Percentiles rank a stretch among this genome's conserved stretches.
Evolutionary conservation across 2,113 vertebrate genomes (phyloP).

Genomic region (Pantherophis guttatus): DNA sequence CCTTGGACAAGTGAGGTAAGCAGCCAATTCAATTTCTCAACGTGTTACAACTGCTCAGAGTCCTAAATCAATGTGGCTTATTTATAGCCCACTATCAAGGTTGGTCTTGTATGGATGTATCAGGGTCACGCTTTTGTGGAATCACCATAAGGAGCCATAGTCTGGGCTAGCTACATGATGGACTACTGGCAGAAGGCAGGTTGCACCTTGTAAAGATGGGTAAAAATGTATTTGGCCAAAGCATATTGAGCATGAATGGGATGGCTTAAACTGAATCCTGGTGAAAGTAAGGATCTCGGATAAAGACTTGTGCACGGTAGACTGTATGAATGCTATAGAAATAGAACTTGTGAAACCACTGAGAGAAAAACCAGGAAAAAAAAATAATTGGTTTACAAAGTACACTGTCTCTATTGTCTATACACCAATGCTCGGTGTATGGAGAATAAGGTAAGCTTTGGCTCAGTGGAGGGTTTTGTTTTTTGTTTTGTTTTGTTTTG

Average conservation of each 20-base stretch:
- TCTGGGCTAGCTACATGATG: neutral
- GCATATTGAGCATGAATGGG: neutral
- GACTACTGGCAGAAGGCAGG: neutral
- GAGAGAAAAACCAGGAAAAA: neutral
- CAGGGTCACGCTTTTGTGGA: neutral
- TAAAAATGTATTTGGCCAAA: neutral
- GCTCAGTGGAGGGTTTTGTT: neutral
- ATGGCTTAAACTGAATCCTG: neutral
- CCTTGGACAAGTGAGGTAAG: neutral
- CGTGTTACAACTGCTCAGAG: neutral
- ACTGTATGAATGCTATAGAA: neutral
- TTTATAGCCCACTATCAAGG: slow-evolving; percentile 1
- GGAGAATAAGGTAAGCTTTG: neutral
- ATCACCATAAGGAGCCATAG: neutral
- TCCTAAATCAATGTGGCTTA: neutral
- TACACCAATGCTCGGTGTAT: neutral
- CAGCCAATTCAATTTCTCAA: slow-evolving; percentile 15
- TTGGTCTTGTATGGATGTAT: neutral
- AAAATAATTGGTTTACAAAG: neutral
- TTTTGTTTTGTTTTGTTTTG: neutral
- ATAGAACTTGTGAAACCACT: neutral
- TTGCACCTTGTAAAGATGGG: neutral
- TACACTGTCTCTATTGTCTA: neutral
- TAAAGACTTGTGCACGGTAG: neutral
- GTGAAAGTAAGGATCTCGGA: neutral